These are phyloP conservation scores for Gadopsis marmoratus DNA, from an alignment of 2,797 vertebrate genomes.

Conservation along the genomic window DNA sequence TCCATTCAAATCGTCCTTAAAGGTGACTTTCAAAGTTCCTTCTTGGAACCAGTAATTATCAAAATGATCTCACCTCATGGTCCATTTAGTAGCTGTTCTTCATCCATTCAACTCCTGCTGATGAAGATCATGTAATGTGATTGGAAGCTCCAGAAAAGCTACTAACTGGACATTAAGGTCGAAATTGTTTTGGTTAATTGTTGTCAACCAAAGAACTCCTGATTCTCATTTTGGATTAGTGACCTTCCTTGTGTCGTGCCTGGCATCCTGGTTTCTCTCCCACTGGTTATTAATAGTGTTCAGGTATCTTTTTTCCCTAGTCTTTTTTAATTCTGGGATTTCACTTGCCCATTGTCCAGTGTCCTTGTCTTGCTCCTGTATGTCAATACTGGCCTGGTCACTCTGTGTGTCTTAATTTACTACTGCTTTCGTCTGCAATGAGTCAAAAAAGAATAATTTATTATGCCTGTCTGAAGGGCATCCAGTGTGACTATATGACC, in stretches of 20 bases:
- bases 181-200: neutral
- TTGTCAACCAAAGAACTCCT: neutral
- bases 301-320: neutral
- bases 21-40: neutral
- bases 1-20: too few species aligned
- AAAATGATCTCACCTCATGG: neutral
- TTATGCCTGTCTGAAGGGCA: conserved; percentile 57
- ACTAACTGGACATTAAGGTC: neutral
- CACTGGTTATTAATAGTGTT: neutral
- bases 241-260: neutral
- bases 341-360: conserved; percentile 37
- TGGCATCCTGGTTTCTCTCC: neutral
- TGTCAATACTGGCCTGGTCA: conserved; percentile 43
- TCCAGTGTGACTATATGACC: conserved; percentile 24
- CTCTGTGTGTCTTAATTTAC: conserved; percentile 52
- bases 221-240: neutral
- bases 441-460: conserved; percentile 53
- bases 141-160: neutral
- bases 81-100: neutral
- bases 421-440: conserved; percentile 44
- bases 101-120: neutral
- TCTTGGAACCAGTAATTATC: neutral
- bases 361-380: conserved; percentile 45
- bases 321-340: conserved; percentile 1
- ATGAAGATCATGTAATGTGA: neutral